These are phyloP conservation scores for Chondrosia reniformis DNA, from an alignment of 37 sponge, comb jelly and placozoan genomes.

Conservation along the genomic window DNA sequence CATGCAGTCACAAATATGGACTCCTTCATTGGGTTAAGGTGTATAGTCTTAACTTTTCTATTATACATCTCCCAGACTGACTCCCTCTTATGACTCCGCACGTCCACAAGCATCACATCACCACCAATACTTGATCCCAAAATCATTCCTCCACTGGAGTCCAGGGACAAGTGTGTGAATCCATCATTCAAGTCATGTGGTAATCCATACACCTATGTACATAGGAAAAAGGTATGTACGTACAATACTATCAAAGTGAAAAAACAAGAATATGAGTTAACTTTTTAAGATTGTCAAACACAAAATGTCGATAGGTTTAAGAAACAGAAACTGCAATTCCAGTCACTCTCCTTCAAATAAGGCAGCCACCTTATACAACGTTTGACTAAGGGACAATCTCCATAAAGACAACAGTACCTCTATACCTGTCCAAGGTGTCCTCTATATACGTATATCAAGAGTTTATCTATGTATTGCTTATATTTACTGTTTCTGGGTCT, in stretches of 20 bases:
- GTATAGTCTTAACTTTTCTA: background rate
- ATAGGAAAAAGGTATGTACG: background rate
- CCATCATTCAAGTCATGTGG: background rate
- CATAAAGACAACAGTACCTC: background rate
- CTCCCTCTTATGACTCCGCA: background rate
- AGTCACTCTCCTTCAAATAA: too few species aligned
- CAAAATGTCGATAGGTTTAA: too few species aligned
- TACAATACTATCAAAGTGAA: background rate
- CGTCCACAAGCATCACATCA: background rate
- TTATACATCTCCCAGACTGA: background rate
- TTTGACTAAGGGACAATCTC: background rate
- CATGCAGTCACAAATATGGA: background rate
- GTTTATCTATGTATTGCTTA: background rate
- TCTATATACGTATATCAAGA: background rate
- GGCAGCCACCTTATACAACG: too few species aligned
- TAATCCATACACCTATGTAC: constrained; percentile 1
- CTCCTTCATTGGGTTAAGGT: constrained; percentile 1
- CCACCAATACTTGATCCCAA: background rate
- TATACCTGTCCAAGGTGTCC: background rate
- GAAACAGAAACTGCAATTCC: too few species aligned
- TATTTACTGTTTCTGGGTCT: background rate
- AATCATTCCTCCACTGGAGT: background rate
- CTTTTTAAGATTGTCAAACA: background rate
- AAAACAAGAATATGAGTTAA: background rate
- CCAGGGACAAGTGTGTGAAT: background rate